Base-by-base conservation (phyloP, 2,113 vertebrate genomes). In the Triplophysa dalaica region DNA sequence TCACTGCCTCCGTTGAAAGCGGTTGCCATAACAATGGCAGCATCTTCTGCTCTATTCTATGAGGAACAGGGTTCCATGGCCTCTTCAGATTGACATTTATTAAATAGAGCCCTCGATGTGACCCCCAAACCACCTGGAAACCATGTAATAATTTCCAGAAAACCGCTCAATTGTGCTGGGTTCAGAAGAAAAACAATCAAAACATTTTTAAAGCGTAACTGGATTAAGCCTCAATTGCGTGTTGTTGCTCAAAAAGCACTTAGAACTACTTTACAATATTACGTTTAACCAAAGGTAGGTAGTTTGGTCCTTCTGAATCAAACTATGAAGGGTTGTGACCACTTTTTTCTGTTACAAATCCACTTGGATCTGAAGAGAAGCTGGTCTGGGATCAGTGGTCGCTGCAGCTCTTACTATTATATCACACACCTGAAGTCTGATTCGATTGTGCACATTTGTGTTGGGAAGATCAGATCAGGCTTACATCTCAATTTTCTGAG, bases 1-100 rank as follows among this genome's bases (percentile, higher is more conserved):
- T 95, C 81, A 92, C 94, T 2, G 93, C 94, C 73, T 94, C 92
- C 0, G 92, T 94, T 68, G 94, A 94, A 24, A 92, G 93, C 1
- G 94, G 94, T 54, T 96, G 95, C 89, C 94, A 95, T 80, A 92
- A 89, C 4, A 94, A 90, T 0, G 86, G 93, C 75, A 96, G 93
- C 84, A 91, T 95, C 89, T 95, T 95, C 87, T 96, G 95, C 87
- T 92, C 91, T 66, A 90, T 96, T 70, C 88, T 96, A 29, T 97
- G 90, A 95, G 83, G 22, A 16, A 72, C 67, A 45, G 17, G n/a
- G 14, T 61, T 26, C 52, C n/a, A 54, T n/a, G 24, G 60, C n/a
- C 54, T 58, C 29, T 58, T 38, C 26, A 58, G 52, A 56, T 58
- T 11, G 11, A 73, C 8, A 73, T 41, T 41, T 33, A 9, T 41